Evolutionary conservation across 1,140 invertebrate genomes (phyloP).

Genomic region (Thrips palmi): DNA sequence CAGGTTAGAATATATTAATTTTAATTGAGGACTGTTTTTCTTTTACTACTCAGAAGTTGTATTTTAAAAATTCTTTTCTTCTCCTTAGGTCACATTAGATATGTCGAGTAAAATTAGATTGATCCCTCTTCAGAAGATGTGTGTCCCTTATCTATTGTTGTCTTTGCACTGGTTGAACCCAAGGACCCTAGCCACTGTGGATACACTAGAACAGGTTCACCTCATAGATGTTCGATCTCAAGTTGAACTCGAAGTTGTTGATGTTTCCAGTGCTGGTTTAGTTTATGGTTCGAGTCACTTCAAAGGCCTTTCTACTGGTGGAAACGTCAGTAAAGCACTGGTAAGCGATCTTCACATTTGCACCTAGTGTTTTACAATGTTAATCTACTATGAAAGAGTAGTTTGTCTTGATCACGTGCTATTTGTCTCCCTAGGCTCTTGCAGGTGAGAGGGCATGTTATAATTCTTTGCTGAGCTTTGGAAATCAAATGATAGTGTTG

Average conservation of each 20-base stretch:
- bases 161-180: constrained; percentile 76
- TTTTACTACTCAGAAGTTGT: not conserved
- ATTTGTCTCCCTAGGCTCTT: constrained; percentile 37
- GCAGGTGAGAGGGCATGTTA: constrained; percentile 77
- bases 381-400: no score
- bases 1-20: constrained; percentile 33
- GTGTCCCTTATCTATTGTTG: constrained; percentile 18
- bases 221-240: constrained; percentile 76
- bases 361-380: no score
- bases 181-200: constrained; percentile 64
- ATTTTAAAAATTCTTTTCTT: not conserved
- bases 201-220: constrained; percentile 69
- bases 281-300: constrained; percentile 87
- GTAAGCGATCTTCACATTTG: constrained; percentile 20
- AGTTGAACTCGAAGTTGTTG: constrained; percentile 63
- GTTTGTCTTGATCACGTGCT: no score
- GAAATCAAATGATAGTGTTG: constrained; percentile 64
- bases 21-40: not conserved
- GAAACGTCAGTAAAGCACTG: constrained; percentile 58
- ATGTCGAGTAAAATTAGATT: constrained; percentile 13
- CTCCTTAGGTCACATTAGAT: constrained; percentile 13
- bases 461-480: constrained; percentile 67
- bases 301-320: constrained; percentile 60
- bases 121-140: constrained; percentile 18
- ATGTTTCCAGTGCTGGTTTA: constrained; percentile 65